Base-by-base conservation (phyloP, 1,140 invertebrate species). In the Aphis craccivora region DNA sequence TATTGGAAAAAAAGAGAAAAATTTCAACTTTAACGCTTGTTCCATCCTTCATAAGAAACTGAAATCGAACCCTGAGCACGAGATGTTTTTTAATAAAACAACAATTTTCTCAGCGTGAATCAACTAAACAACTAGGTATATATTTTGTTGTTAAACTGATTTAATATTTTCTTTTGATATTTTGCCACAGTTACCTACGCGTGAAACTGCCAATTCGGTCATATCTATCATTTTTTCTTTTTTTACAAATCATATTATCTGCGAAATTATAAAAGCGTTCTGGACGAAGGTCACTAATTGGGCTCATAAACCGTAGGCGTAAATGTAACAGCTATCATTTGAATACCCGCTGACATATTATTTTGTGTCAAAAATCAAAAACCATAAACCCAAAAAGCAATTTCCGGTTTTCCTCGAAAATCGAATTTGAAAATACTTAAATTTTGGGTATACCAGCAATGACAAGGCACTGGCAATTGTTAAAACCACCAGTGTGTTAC, bases 151-250 rank as follows among this genome's bases (percentile, higher is more conserved):
- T 86, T 86, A 45, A 86, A 86, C 40, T 7, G 84, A 45, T 14
- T 45, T 86, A 76, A 76, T 76, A 76, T 76, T 76, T 76, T 18
- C 60, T 76, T n/a, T 76, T 76, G 30, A 76, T 76, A n/a, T 76
- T 67, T 67, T 67, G 11, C 60, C 30, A 67, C 3, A 76, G 60
- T 76, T 76, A 51, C 48, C 14, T 51, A 76, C 14, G 60, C 30
- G 30, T 76, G 60, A 76, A 76, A 76, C 30, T 18, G 4, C 30
- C 3, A 14, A n/a, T 76, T 76, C 4, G 8, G 60, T n/a, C 14
- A 11, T 67, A n/a, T 25, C 30, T 18, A 76, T n/a, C 30, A n/a
- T 51, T 51, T 51, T 67, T n/a, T 76, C 18, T 18, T 76, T 76
- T 76, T 76, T 76, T 76, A 6, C n/a, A n/a, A 76, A 76, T n/a